phyloP scores from a whole-genome alignment of 2,113 vertebrate species.

The Tichodroma muraria region DNA sequence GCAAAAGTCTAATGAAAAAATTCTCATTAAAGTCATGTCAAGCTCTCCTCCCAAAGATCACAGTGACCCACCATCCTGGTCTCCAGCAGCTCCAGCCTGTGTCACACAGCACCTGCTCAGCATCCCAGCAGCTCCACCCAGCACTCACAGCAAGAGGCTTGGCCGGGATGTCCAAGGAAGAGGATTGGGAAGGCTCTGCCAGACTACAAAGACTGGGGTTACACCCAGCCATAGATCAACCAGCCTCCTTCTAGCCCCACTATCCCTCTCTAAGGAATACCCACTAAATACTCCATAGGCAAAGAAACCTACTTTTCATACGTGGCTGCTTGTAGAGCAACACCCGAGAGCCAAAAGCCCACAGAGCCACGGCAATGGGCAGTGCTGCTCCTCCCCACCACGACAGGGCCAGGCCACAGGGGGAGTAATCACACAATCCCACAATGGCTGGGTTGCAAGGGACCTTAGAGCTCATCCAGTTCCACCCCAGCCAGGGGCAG shows the following conservation, averaged over 20 bases:
- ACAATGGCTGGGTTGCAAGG: neutral
- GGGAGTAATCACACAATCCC: neutral
- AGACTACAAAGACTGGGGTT: neutral
- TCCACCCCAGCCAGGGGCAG: neutral
- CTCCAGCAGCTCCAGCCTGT: neutral
- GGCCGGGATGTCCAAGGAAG: neutral
- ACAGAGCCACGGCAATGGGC: accelerated
- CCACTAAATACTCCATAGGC: neutral
- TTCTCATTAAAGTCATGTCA: neutral
- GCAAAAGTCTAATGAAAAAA: neutral
- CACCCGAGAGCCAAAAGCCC: neutral
- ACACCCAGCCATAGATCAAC: neutral
- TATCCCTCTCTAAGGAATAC: neutral
- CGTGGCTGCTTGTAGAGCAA: neutral
- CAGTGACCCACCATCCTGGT: neutral
- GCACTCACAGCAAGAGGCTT: neutral
- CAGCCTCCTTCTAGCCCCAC: neutral
- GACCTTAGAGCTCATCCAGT: neutral
- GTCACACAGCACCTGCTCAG: neutral
- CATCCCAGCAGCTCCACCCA: neutral
- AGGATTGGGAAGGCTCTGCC: neutral
- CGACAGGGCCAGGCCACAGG: accelerated
- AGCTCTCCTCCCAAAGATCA: neutral
- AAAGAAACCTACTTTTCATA: neutral
- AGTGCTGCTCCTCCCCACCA: neutral